Evolutionary conservation across 2,113 vertebrate genomes (phyloP).

Genomic region (Rhagologus leucostigma): DNA sequence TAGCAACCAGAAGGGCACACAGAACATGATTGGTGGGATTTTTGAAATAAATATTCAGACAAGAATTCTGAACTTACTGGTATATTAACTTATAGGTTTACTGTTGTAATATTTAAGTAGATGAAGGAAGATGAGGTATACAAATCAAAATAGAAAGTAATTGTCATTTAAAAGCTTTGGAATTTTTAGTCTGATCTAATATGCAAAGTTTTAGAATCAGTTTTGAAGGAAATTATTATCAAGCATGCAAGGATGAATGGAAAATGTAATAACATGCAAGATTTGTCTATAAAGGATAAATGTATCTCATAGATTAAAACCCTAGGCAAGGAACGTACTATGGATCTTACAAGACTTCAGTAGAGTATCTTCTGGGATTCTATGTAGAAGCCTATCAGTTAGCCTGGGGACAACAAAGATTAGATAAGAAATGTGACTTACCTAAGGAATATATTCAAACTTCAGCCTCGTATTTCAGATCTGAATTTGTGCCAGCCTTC

Average conservation of each 20-base stretch:
- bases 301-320: background rate
- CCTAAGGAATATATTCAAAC: background rate
- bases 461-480: background rate
- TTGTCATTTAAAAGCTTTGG: background rate
- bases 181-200: background rate
- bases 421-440: background rate
- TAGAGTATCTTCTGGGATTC: background rate
- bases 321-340: background rate
- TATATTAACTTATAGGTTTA: background rate
- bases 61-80: background rate
- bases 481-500: background rate
- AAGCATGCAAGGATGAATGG: background rate
- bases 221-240: background rate
- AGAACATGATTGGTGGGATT: background rate
- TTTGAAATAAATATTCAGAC: background rate
- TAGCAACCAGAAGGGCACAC: background rate
- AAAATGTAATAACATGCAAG: background rate
- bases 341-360: background rate
- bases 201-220: background rate
- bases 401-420: background rate
- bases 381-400: background rate
- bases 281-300: background rate
- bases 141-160: background rate
- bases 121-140: background rate
- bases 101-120: background rate